Percentiles rank a stretch among this genome's conserved stretches.
Evolutionary conservation across 2,113 vertebrate species (phyloP).

Genomic region (Tachysurus fulvidraco): DNA sequence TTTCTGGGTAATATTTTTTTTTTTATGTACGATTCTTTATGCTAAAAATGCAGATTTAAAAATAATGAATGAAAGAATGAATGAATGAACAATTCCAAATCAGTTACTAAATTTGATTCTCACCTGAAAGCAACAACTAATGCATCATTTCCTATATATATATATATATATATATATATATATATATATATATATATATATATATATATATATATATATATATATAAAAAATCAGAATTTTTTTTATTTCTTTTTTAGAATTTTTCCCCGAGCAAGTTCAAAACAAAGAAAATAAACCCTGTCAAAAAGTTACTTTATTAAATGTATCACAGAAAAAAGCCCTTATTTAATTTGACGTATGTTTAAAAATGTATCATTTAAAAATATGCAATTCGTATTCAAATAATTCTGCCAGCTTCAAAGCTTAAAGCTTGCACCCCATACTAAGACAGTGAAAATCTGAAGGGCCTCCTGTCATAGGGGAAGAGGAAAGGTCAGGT

Average conservation of each 20-base stretch:
- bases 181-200: too few species aligned
- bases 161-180: too few species aligned
- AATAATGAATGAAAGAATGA: neutral
- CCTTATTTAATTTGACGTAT: neutral
- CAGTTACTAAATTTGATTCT: neutral
- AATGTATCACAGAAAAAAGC: neutral
- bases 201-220: too few species aligned
- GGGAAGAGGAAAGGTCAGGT: conserved; percentile 73
- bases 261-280: neutral
- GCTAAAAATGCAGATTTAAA: neutral
- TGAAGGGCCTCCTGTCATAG: conserved; percentile 68
- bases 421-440: conserved; percentile 59
- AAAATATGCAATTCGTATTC: neutral
- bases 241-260: too few species aligned
- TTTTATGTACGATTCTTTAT: neutral
- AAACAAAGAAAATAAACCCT: neutral
- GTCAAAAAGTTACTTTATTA: neutral
- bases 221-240: too few species aligned
- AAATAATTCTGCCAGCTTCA: neutral
- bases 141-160: too few species aligned
- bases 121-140: neutral
- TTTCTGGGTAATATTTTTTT: neutral
- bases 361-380: too few species aligned
- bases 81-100: neutral
- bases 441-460: conserved; percentile 68